Conservation (phyloP, 2,797 vertebrate species). For the Helicolenus hilgendorfi region DNA sequence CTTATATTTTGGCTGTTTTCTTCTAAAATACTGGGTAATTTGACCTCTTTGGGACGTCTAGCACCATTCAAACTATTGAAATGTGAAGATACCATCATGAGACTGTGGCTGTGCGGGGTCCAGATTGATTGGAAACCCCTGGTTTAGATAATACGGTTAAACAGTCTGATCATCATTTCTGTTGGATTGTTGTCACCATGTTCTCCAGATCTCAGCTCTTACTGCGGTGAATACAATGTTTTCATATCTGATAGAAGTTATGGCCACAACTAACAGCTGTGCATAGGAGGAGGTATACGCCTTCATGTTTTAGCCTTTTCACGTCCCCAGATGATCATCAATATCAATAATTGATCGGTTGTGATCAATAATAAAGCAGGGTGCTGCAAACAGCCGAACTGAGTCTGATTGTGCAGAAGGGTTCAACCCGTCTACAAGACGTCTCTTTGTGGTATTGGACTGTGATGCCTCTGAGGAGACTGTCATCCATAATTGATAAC, state of each 20-base stretch:
- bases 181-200: not conserved
- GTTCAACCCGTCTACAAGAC: constrained; percentile 62
- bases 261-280: not conserved
- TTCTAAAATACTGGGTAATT: not conserved
- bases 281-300: not conserved
- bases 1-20: not conserved
- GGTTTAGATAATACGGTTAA: not conserved
- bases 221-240: not conserved
- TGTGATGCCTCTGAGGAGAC: constrained; percentile 72
- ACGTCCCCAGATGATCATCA: constrained; percentile 55
- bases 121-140: not conserved
- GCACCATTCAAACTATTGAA: not conserved
- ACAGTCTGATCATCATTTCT: not conserved
- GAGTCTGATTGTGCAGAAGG: constrained; percentile 58
- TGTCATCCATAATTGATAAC: constrained; percentile 82
- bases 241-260: not conserved
- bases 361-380: constrained; percentile 73
- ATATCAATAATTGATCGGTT: constrained; percentile 70
- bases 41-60: not conserved
- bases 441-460: constrained; percentile 73
- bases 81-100: not conserved
- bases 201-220: not conserved
- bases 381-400: constrained; percentile 53
- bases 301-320: constrained; percentile 28
- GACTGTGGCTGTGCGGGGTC: not conserved